Percentiles rank a stretch among this genome's conserved stretches.
Conservation (phyloP, 2,113 vertebrate species). For the Austrofundulus limnaeus region DNA sequence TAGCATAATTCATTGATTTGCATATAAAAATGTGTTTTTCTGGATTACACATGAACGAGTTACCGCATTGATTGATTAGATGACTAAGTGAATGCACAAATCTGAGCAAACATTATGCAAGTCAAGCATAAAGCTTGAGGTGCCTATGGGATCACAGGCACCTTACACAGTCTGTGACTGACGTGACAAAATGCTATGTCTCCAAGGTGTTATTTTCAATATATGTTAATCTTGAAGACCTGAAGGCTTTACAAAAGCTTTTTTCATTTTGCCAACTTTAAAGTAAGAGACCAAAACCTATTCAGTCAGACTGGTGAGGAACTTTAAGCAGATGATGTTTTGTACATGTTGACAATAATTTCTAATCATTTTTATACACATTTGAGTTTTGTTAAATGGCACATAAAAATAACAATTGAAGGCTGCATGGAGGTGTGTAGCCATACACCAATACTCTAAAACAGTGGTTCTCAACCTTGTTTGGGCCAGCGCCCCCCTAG, state of each 20-base stretch:
- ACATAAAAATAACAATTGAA: neutral
- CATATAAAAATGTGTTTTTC: neutral
- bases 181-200: slow-evolving; percentile 10
- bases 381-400: neutral
- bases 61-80: neutral
- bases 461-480: too few species aligned
- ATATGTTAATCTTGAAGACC: slow-evolving; percentile 9
- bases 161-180: slow-evolving; percentile 18
- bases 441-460: neutral
- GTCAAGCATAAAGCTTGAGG: slow-evolving; percentile 1
- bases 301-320: neutral
- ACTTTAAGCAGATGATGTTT: neutral
- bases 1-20: too few species aligned
- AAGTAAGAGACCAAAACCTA: neutral
- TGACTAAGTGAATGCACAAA: too few species aligned
- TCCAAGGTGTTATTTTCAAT: slow-evolving; percentile 15
- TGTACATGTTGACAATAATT: too few species aligned
- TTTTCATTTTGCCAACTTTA: neutral
- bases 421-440: neutral
- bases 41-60: neutral
- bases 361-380: too few species aligned
- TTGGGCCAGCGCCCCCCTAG: too few species aligned
- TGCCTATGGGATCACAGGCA: slow-evolving; percentile 30
- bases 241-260: neutral
- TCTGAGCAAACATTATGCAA: neutral